These are phyloP conservation scores for Coreius guichenoti DNA, from an alignment of 2,797 vertebrate species.

Conservation along the genomic window DNA sequence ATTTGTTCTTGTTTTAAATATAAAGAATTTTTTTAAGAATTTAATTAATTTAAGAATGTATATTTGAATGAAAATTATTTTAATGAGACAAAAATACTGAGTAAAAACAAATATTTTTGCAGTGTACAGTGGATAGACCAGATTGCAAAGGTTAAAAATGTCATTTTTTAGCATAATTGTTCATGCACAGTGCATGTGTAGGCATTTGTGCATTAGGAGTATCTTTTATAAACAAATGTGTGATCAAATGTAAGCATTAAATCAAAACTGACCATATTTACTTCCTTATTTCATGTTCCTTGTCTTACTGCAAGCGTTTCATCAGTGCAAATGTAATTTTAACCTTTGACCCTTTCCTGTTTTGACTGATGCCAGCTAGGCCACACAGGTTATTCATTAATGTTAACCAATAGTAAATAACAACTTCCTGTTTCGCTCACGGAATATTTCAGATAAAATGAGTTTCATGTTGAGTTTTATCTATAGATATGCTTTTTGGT, in stretches of 20 bases:
- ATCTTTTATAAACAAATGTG: not conserved
- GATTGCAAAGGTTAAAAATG: not conserved
- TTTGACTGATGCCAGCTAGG: not conserved
- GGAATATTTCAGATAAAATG: not conserved
- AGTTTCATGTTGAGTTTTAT: not conserved
- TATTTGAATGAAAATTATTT: no score
- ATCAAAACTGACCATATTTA: not conserved
- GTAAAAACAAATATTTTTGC: no score
- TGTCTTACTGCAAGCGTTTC: no score
- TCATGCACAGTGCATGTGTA: not conserved
- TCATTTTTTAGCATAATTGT: not conserved
- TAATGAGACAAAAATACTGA: no score
- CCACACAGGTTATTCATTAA: not conserved
- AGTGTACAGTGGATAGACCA: no score
- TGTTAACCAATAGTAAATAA: not conserved
- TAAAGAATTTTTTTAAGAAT: no score
- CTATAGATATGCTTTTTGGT: conserved; percentile 25
- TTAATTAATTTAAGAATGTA: no score
- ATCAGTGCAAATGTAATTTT: not conserved
- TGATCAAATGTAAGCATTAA: not conserved
- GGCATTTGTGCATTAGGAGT: not conserved
- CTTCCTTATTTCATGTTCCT: not conserved
- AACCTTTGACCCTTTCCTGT: not conserved
- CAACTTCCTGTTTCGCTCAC: not conserved
- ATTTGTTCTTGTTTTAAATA: no score